A percentile compares a stretch with the other conserved stretches of the same genome.
phyloP scores from a whole-genome alignment of 2,113 vertebrate species.

The Zosterops japonicus region DNA sequence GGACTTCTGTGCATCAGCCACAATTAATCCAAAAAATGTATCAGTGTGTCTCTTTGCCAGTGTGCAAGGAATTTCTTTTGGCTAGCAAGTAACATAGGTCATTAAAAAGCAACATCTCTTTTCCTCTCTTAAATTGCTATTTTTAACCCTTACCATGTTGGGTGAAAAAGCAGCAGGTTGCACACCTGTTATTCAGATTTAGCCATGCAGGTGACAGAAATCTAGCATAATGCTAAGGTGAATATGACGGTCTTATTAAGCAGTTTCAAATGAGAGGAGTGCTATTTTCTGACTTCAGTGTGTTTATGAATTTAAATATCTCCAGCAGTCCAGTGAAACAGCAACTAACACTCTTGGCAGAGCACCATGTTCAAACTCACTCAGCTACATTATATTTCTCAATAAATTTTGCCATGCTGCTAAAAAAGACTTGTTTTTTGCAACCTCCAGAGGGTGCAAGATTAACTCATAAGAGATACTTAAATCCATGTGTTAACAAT shows the following conservation, averaged over 20 bases:
- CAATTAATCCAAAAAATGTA: neutral
- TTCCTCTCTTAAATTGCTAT: neutral
- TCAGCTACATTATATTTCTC: neutral
- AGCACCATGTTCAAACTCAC: neutral
- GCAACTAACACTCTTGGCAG: neutral
- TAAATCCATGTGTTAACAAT: constrained; percentile 21
- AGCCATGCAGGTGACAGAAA: neutral
- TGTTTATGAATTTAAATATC: neutral
- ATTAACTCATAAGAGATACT: constrained; percentile 28
- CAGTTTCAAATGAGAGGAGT: neutral
- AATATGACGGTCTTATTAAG: neutral
- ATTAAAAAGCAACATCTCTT: neutral
- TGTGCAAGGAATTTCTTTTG: neutral
- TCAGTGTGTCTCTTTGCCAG: neutral
- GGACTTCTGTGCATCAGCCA: neutral
- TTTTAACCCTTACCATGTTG: neutral
- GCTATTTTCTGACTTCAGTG: neutral
- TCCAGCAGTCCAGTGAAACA: neutral
- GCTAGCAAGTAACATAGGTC: neutral
- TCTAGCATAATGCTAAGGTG: neutral
- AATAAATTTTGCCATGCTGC: neutral
- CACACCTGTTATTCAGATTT: neutral
- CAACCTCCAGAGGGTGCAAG: neutral
- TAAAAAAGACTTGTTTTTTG: neutral
- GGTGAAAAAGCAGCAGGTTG: neutral